Conservation (phyloP, 1,140 invertebrate species). For the Andrena cerasifolii region DNA sequence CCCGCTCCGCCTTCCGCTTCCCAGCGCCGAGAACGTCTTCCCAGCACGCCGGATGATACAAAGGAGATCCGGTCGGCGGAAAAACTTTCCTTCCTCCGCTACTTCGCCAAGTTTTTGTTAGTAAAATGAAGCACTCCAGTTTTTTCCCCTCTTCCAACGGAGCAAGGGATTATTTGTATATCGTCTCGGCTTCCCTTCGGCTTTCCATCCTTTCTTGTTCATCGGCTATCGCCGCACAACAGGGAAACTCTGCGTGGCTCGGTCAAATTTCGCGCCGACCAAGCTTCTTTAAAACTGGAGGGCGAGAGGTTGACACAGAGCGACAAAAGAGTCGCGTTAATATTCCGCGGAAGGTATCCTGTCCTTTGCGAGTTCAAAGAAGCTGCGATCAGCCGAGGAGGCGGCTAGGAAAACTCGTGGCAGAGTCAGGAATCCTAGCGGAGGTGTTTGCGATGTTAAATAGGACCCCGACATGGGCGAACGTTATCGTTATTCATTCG, state of each 20-base stretch:
- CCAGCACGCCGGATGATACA: slow-evolving; percentile 53
- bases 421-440: neutral
- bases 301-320: slow-evolving; percentile 33
- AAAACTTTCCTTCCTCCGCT: slow-evolving; percentile 59
- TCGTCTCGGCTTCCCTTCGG: neutral
- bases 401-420: slow-evolving; percentile 11
- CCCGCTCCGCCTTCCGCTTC: neutral
- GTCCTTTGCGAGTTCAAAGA: slow-evolving; percentile 31
- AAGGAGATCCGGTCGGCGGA: slow-evolving; percentile 46
- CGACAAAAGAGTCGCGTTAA: slow-evolving; percentile 31
- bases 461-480: neutral
- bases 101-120: slow-evolving; percentile 66
- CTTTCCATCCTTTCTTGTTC: neutral
- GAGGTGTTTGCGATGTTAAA: slow-evolving; percentile 39
- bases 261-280: slow-evolving; percentile 23
- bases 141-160: slow-evolving; percentile 16
- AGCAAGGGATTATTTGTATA: slow-evolving; percentile 44
- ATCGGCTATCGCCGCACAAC: neutral
- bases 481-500: slow-evolving; percentile 36
- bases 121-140: slow-evolving; percentile 64
- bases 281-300: slow-evolving; percentile 35
- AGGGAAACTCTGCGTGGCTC: too few species aligned
- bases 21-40: slow-evolving; percentile 36
- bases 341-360: slow-evolving; percentile 41
- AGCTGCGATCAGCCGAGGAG: neutral